These are phyloP conservation scores for Blastobasis lacticolella DNA, from an alignment of 2,888 invertebrate genomes.

Conservation along the genomic window DNA sequence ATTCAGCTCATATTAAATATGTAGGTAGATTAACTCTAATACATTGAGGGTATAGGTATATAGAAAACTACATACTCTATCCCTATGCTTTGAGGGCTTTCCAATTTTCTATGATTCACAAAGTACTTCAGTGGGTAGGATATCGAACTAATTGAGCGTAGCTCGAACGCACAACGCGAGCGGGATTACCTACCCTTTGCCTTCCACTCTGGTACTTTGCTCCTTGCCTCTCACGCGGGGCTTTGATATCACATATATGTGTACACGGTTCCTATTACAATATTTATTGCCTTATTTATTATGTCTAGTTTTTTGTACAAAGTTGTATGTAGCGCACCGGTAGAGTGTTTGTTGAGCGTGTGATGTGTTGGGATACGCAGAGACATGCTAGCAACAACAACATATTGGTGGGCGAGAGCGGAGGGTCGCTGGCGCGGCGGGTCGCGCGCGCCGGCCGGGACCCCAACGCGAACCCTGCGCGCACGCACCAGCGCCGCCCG, in stretches of 20 bases:
- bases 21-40: background rate
- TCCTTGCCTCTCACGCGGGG: background rate
- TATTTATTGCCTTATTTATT: constrained; percentile 12
- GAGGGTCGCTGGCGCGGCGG: constrained; percentile 66
- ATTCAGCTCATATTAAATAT: background rate
- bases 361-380: constrained; percentile 66
- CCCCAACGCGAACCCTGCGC: constrained; percentile 62
- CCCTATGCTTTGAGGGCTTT: constrained; percentile 47
- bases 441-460: constrained; percentile 49
- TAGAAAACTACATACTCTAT: constrained; percentile 15
- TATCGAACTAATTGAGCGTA: too few species aligned
- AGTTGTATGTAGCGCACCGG: constrained; percentile 44
- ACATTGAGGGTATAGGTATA: too few species aligned
- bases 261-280: background rate
- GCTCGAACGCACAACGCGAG: too few species aligned
- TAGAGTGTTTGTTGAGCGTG: constrained; percentile 41
- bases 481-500: constrained; percentile 54
- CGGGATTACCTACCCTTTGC: background rate
- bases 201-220: constrained; percentile 36
- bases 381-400: constrained; percentile 76
- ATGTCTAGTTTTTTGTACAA: constrained; percentile 20
- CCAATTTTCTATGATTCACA: constrained; percentile 19
- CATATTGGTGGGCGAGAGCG: constrained; percentile 69
- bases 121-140: constrained; percentile 34
- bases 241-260: background rate